These are phyloP conservation scores for Brachionus plicatilis DNA, from an alignment of 1,140 invertebrate genomes.

Conservation along the genomic window DNA sequence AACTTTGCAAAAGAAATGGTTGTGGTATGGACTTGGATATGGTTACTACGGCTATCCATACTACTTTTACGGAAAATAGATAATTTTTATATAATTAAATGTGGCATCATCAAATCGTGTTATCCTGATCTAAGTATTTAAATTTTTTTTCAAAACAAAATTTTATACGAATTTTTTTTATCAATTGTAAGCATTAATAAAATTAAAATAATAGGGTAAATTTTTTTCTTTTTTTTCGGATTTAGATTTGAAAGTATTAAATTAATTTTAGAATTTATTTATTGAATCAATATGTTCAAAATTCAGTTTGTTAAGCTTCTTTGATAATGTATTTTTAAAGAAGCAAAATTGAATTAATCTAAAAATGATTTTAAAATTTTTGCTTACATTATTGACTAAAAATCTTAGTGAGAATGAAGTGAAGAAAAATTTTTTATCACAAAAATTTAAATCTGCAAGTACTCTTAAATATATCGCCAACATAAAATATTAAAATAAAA, in stretches of 20 bases:
- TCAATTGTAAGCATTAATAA: background rate
- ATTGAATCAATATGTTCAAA: too few species aligned
- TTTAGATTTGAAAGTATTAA: background rate
- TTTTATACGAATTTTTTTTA: background rate
- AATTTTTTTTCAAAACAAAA: background rate
- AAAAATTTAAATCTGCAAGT: too few species aligned
- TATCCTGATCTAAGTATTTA: background rate
- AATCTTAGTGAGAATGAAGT: too few species aligned
- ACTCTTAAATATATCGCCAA: too few species aligned
- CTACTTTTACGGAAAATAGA: slow-evolving; percentile 14
- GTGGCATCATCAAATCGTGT: background rate
- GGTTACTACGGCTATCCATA: background rate
- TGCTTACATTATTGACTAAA: too few species aligned
- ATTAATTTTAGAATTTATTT: too few species aligned
- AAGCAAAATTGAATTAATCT: too few species aligned
- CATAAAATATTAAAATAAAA: too few species aligned
- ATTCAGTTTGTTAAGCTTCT: too few species aligned
- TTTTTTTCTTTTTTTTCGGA: background rate
- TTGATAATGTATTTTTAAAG: too few species aligned
- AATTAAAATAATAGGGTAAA: background rate
- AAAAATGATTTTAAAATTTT: too few species aligned
- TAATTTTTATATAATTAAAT: background rate
- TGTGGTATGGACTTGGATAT: slow-evolving; percentile 18
- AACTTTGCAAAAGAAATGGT: slow-evolving; percentile 31
- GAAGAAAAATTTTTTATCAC: too few species aligned